Evolutionary conservation across 2,888 invertebrate species (phyloP), one percentile per base, ranked within the genome.

Genomic region (Scelioninae gen. 1): DNA sequence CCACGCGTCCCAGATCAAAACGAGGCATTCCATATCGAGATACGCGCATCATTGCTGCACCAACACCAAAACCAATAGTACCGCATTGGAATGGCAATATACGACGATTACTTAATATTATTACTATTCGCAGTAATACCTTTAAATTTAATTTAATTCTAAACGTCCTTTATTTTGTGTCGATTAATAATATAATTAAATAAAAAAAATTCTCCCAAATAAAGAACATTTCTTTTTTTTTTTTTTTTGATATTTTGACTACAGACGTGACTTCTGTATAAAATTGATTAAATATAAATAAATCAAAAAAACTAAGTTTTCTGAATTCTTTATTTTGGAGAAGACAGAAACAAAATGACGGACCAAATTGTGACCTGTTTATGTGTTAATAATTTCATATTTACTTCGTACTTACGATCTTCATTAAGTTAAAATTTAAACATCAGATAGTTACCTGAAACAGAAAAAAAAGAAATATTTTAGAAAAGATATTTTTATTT

Each of bases 1-100:
- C 87, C 85, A 86, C 87, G 82, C 83, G 53, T 74, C 65, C 83
- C 62, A 68, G 85, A 86, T 88, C 86, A 87, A 87, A 88, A 86
- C 72, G 84, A 85, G 63, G 49, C 62, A 65, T 84, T 69, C 60
- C 78, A 83, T 80, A 74, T 77, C 65, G 78, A 78, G 72, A 72
- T n/a, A n/a, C n/a, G n/a, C 75, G 77, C 58, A 72, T 68, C 75
- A 77, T 68, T 66, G 72, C 69, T 51, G 45, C 63, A 23, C 72
- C 77, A 77, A 77, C 75, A 68, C 63, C 76, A 56, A 81, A 65
- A 75, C 78, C 82, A 74, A 78, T 71, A 82, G 62, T 60, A 62
- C 66, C 66, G 74, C 68, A 23, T 43, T 74, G 71, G 65, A 76
- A 76, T 72, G 77, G 55, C 82, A 77, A 77, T 68, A 55, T 72